A percentile compares a stretch with the other conserved stretches of the same genome.
Evolutionary conservation across 2,888 invertebrate species (phyloP).

Genomic region (Agonopterix heracliana): DNA sequence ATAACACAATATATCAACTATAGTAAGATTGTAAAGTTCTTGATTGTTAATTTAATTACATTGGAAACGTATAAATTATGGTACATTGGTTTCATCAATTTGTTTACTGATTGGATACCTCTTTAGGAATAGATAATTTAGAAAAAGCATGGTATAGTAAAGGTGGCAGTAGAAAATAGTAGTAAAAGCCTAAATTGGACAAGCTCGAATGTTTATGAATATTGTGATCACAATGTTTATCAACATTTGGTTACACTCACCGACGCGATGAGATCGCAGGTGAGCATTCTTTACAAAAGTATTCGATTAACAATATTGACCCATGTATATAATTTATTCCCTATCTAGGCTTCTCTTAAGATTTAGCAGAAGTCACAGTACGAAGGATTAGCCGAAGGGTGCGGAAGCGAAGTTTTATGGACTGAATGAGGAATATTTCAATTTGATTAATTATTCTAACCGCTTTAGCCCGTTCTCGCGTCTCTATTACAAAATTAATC

Average conservation of each 20-base stretch:
- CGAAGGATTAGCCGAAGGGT: constrained; percentile 49
- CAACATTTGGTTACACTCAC: background rate
- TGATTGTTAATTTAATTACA: too few species aligned
- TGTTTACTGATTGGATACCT: constrained; percentile 13
- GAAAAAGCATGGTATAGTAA: constrained; percentile 52
- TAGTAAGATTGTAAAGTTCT: too few species aligned
- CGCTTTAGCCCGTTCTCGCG: constrained; percentile 26
- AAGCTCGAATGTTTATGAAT: constrained; percentile 64
- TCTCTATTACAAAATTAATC: constrained; percentile 37
- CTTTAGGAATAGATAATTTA: constrained; percentile 27
- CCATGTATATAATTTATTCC: constrained; percentile 37
- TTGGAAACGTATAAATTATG: too few species aligned
- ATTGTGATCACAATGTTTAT: constrained; percentile 31
- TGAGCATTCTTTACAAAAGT: constrained; percentile 8
- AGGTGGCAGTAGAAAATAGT: constrained; percentile 60
- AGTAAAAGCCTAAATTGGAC: constrained; percentile 62
- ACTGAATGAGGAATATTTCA: constrained; percentile 49
- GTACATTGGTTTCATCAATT: background rate
- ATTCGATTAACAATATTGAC: constrained; percentile 15
- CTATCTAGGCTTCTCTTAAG: constrained; percentile 36
- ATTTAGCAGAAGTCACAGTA: constrained; percentile 42
- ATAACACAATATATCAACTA: too few species aligned
- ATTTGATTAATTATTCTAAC: constrained; percentile 25
- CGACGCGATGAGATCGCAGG: background rate
- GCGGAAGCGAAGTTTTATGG: constrained; percentile 60